Evolutionary conservation across 2,888 invertebrate genomes (phyloP), one percentile per base, ranked within the genome.

Genomic region (Sisyra terminalis): DNA sequence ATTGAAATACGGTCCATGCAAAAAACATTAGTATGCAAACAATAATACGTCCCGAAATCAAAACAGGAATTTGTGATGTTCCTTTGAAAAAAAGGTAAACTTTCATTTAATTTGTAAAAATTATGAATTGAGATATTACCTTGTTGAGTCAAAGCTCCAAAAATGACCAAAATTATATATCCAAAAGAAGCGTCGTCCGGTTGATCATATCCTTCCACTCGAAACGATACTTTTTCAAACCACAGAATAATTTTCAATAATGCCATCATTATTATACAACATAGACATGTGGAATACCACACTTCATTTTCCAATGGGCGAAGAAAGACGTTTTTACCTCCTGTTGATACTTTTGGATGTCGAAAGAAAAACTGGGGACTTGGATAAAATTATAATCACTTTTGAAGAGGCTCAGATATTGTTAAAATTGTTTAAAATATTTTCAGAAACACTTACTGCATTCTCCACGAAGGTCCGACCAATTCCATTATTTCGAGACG

Each of bases 1-100:
- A 79, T 53, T 78, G 78, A 55, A 75, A 78, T 36, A 78, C 58
- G 13, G 72, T 65, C 46, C 77, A 64, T 0, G 74, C 65, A 54
- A 74, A 75, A 2, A 75, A 41, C 37, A 73, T 64, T 2, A 67
- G 66, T 2, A 65, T 63, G 41, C 73, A 63, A 3, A 70, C 60
- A 16, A 71, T 58, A 35, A 72, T 57, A 45, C 72, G 69, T 2
- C 71, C 64, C 1, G 76, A 68, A 15, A 64, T 58, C 1, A 67
- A 57, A 24, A 55, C 57, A 30, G 65, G 61, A 11, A 57, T 55
- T n/a, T 67, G 56, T 4, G 57, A 51, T 45, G 61, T 56, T 36
- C 70, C 73, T 73, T 47, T 1, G 48, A 48, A 2, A 15, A 30
- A 10, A 18, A 38, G 5, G 11, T 16, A 31, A 30, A 30, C 7